Evolutionary conservation across 2,797 vertebrate species (phyloP), one percentile per base, ranked within the genome.

Genomic region (Eremophila alpestris): DNA sequence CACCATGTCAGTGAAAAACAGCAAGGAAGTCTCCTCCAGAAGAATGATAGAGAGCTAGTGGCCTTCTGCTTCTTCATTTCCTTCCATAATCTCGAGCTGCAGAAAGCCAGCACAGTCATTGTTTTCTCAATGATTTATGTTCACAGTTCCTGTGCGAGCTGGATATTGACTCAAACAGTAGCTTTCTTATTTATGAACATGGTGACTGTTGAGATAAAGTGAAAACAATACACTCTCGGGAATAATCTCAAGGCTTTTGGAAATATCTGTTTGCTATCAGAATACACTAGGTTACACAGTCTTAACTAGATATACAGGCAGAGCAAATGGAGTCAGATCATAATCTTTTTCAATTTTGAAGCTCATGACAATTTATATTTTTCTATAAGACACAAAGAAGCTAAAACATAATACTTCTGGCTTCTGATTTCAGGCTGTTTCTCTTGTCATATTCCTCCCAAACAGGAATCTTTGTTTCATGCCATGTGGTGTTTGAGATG

Each of bases 181-280:
- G 76, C 67, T 81, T 92, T 94, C 71, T 82, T 90, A 83, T 95
- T 94, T 94, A 94, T 88, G 85, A 94, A 69, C 48, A 49, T 9
- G 22, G 67, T 82, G 70, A 91, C 41, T 92, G 43, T 20, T 84
- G 63, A 91, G 93, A 94, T 93, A 94, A 95, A 92, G 48, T 46
- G 65, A 92, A 93, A 93, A 23, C 64, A 95, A 80, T 68, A 80
- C 6, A 49, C 32, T 55, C 63, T 24, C 38, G 68, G 64, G 56
- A 84, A 80, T 77, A 0, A 92, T 80, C 89, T 93, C 70, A 94
- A 89, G 60, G 64, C 49, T 82, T 93, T 84, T 82, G 56, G 65
- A 89, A 90, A 67, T 78, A 86, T 3, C 74, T 92, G 21, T 21
- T 63, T 46, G n/a, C 68, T 91, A 56, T 73, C 51, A 56, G 60